These are phyloP conservation scores for Gymnothorax reevesii DNA, from an alignment of 2,797 vertebrate species.

Conservation along the genomic window DNA sequence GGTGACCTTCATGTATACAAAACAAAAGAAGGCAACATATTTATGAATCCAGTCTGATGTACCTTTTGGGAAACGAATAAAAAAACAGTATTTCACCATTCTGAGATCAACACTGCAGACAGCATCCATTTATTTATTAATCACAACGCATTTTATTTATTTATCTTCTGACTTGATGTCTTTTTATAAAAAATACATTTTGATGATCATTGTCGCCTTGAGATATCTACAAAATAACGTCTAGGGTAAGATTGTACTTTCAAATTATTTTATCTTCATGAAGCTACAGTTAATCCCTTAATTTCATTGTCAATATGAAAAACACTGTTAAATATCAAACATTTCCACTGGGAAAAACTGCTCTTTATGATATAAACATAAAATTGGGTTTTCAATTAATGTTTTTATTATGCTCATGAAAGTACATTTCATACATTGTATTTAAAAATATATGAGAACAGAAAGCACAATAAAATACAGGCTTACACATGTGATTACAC, in stretches of 20 bases:
- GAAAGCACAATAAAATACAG: neutral
- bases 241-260: neutral
- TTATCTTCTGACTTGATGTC: neutral
- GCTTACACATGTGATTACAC: neutral
- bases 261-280: neutral
- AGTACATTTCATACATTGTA: neutral
- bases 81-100: constrained; percentile 9
- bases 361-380: neutral
- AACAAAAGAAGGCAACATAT: constrained; percentile 20
- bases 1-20: constrained; percentile 18
- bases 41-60: neutral
- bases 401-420: neutral
- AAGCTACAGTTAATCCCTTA: neutral
- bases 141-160: neutral
- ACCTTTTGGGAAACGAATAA: constrained; percentile 18
- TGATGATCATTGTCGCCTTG: neutral
- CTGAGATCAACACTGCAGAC: neutral
- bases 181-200: neutral
- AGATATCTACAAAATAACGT: neutral
- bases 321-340: neutral
- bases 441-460: neutral
- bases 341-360: neutral
- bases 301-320: constrained; percentile 3
- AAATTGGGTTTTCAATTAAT: neutral
- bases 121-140: neutral